Evolutionary conservation across 2,113 vertebrate species (phyloP), one percentile per base, ranked within the genome.

Genomic region (Motacilla alba): DNA sequence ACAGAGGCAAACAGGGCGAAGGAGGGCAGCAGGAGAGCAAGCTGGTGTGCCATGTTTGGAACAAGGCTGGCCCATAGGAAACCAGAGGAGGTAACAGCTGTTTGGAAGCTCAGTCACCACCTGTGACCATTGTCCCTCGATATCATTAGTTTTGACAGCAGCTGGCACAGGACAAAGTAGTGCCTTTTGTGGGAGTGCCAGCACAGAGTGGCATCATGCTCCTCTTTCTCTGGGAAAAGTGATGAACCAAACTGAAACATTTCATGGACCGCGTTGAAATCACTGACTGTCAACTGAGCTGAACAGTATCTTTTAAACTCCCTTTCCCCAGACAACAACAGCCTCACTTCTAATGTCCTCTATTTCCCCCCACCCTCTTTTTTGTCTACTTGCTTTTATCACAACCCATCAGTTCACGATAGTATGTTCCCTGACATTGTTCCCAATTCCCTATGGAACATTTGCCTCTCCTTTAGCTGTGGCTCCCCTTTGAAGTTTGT

Each of bases 1-100:
- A 3, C n/a, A 39, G 14, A 7, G 74, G 6, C 21, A 14, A 20
- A 73, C 13, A 89, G 41, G 39, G 39, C 0, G 0, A 83, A 46
- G 30, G 46, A 73, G 12, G 52, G 56, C 76, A 95, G 30, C 43
- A 78, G 59, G 43, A 80, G 15, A 35, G 15, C 19, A 63, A 86
- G 35, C 21, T 66, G 43, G 9, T 30, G 26, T 3, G 17, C 26
- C 5, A 8, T 2, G 14, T 10, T 28, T 0, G 5, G 16, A 66
- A 3, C 0, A 4, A 77, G 18, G 58, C 23, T 59, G 31, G 31
- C 86, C 27, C n/a, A 4, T 14, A 17, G 33, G 33, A 66, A 88
- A 50, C 6, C 78, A 77, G 21, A 69, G 18, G 37, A 69, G 15
- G 9, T 15, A 37, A 28, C 3, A 47, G 21, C 23, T 58, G 6